These are phyloP conservation scores for Pseudorectes ferrugineus DNA, from an alignment of 2,113 vertebrate genomes.

Conservation along the genomic window DNA sequence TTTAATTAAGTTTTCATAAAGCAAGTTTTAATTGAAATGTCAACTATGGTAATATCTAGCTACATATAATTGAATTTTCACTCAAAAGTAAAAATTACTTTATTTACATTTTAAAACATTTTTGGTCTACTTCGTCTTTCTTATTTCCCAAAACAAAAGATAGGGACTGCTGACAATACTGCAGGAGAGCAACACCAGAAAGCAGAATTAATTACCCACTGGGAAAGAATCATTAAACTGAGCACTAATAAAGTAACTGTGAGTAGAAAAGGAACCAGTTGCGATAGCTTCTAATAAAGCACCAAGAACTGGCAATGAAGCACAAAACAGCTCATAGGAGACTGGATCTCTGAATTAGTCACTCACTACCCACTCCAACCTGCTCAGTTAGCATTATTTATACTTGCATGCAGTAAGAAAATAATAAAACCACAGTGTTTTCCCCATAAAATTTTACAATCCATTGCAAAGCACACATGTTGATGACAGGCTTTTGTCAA, in stretches of 20 bases:
- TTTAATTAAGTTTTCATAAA: conserved; percentile 28
- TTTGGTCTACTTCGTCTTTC: background rate
- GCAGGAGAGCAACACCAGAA: background rate
- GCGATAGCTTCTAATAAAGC: background rate
- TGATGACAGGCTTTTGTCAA: background rate
- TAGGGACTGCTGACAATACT: background rate
- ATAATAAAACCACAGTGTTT: background rate
- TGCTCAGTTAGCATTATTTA: background rate
- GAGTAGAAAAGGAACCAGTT: background rate
- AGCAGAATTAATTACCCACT: background rate
- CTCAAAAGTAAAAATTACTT: background rate
- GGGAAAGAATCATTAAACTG: background rate
- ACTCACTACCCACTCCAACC: background rate
- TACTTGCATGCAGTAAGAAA: background rate
- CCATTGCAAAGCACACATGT: background rate
- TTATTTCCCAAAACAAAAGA: background rate
- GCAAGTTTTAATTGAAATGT: background rate
- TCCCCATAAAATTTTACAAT: background rate
- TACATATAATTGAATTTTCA: background rate
- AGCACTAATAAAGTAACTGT: background rate
- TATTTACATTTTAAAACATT: background rate
- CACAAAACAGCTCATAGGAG: background rate
- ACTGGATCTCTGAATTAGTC: background rate
- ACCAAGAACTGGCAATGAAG: background rate
- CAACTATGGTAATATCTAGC: background rate